A percentile compares a stretch with the other conserved stretches of the same genome.
Evolutionary conservation across 2,797 vertebrate genomes (phyloP).

Genomic region (Rhinoraja longicauda): DNA sequence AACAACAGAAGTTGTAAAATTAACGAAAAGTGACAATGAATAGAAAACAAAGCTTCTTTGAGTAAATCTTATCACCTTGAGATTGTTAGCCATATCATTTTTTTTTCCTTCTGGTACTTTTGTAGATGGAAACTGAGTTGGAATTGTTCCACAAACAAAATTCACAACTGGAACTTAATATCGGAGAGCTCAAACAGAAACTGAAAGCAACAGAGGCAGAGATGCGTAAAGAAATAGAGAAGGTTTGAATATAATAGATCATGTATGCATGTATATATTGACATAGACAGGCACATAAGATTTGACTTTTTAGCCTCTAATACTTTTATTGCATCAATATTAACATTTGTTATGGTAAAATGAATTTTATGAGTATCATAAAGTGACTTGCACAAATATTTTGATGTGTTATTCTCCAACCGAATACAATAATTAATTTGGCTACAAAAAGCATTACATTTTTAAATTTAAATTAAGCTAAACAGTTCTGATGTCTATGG

Average conservation of each 20-base stretch:
- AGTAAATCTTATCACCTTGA: not conserved
- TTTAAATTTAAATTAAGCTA: not conserved
- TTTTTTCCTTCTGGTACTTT: slow-evolving; percentile 31
- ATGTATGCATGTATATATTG: not conserved
- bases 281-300: too few species aligned
- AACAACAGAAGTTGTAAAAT: not conserved
- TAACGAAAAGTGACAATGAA: not conserved
- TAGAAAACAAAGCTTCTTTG: not conserved
- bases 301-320: not conserved
- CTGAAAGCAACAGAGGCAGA: slow-evolving; percentile 65
- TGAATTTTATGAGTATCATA: not conserved
- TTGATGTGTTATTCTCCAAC: not conserved
- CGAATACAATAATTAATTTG: not conserved
- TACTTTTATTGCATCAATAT: not conserved
- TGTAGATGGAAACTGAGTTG: slow-evolving; percentile 76
- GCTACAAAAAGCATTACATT: not conserved
- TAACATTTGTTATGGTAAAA: not conserved
- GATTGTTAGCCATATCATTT: not conserved
- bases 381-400: not conserved
- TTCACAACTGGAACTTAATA: slow-evolving; percentile 67
- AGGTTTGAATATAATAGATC: slow-evolving; percentile 54
- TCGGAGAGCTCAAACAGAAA: slow-evolving; percentile 70
- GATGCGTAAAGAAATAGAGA: slow-evolving; percentile 68
- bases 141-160: slow-evolving; percentile 66
- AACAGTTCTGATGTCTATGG: not conserved